Conservation (phyloP, 2,797 vertebrate species). For the Philypnodon macrostomus region DNA sequence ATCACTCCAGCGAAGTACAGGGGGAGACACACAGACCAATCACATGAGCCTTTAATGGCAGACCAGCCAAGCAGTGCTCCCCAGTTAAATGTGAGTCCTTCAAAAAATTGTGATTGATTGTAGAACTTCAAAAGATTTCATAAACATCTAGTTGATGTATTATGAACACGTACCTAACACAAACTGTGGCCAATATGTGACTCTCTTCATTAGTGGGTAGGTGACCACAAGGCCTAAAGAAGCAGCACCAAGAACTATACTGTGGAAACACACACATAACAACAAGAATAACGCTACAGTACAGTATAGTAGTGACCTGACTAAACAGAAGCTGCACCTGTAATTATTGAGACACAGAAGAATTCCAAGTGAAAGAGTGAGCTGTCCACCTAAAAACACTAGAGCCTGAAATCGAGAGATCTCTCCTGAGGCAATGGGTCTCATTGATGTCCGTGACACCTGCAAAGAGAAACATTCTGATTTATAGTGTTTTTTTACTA, state of each 20-base stretch:
- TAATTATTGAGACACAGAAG: constrained; percentile 93
- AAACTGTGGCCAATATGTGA: constrained; percentile 95
- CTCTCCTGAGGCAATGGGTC: constrained; percentile 90
- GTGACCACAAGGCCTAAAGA: constrained; percentile 88
- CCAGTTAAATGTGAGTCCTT: constrained; percentile 95
- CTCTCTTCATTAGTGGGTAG: constrained; percentile 95
- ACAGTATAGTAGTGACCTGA: too few relatives aligned
- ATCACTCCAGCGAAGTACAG: constrained; percentile 92
- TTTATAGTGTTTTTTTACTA: too few relatives aligned
- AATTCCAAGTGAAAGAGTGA: constrained; percentile 86
- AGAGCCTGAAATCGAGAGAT: constrained; percentile 85
- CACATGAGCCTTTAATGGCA: constrained; percentile 86
- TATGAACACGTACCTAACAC: constrained; percentile 78
- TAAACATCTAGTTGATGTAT: not conserved
- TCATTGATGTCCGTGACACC: constrained; percentile 87
- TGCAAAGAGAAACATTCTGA: constrained; percentile 44
- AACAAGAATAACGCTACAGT: too few relatives aligned
- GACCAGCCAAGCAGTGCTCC: constrained; percentile 94
- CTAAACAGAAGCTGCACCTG: constrained; percentile 73
- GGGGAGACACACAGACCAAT: constrained; percentile 91
- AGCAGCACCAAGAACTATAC: constrained; percentile 86
- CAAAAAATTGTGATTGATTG: not conserved
- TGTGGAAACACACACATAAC: constrained; percentile 51
- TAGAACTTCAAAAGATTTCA: not conserved
- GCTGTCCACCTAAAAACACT: constrained; percentile 88